These are phyloP conservation scores for Zaprionus ghesquierei DNA, from an alignment of 1,140 invertebrate genomes.

Conservation along the genomic window DNA sequence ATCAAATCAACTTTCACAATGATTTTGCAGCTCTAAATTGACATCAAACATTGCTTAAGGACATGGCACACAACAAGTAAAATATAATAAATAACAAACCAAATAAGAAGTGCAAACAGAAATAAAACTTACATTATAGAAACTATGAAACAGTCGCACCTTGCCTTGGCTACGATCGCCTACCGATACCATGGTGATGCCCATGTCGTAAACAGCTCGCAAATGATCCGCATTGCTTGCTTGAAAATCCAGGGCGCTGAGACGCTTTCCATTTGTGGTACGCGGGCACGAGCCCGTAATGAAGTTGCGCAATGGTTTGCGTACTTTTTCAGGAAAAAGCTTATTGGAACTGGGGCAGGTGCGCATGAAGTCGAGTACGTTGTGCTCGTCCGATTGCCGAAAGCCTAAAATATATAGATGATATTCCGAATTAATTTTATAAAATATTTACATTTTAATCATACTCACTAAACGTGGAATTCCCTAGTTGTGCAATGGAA, in stretches of 20 bases:
- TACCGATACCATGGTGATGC: constrained; percentile 94
- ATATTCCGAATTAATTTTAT: too few relatives aligned
- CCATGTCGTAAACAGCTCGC: constrained; percentile 94
- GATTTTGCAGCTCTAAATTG: neutral
- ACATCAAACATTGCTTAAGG: too few relatives aligned
- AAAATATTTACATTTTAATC: neutral
- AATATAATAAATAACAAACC: constrained; percentile 31
- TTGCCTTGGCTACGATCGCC: constrained; percentile 89
- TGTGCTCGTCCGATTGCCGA: constrained; percentile 84
- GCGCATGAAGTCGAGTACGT: constrained; percentile 87
- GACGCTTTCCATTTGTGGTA: constrained; percentile 84
- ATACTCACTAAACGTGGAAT: constrained; percentile 78
- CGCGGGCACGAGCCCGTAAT: constrained; percentile 91
- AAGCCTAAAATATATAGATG: constrained; percentile 58
- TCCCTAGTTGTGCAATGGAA: constrained; percentile 86
- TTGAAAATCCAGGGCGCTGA: constrained; percentile 90
- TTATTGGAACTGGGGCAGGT: constrained; percentile 94
- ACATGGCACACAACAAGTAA: neutral
- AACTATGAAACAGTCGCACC: constrained; percentile 94
- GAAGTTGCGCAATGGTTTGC: constrained; percentile 92
- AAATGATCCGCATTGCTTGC: constrained; percentile 95
- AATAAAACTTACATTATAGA: constrained; percentile 88
- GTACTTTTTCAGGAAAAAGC: constrained; percentile 90
- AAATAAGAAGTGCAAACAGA: constrained; percentile 38
- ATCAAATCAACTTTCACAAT: neutral